Percentiles rank a stretch among this genome's conserved stretches.
Evolutionary conservation across 2,888 invertebrate genomes (phyloP).

Genomic region (Lycia hirtaria): DNA sequence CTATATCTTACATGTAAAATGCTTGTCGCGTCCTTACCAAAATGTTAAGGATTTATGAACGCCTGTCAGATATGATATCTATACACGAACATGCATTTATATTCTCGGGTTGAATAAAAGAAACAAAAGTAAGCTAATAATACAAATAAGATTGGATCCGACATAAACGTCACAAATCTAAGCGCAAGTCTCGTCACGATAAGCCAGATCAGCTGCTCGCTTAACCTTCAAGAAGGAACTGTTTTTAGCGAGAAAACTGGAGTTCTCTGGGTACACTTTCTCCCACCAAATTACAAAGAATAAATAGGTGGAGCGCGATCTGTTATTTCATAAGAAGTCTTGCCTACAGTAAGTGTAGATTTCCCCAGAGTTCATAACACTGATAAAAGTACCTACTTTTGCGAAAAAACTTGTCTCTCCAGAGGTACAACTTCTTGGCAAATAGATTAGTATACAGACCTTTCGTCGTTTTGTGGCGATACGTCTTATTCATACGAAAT

Average conservation of each 20-base stretch:
- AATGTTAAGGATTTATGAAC: slow-evolving; percentile 35
- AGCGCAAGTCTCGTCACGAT: background rate
- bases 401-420: slow-evolving; percentile 63
- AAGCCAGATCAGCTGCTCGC: slow-evolving; percentile 1
- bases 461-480: slow-evolving; percentile 41
- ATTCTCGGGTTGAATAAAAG: slow-evolving; percentile 9
- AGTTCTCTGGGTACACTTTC: background rate
- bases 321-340: slow-evolving; percentile 46
- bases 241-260: slow-evolving; percentile 1
- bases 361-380: slow-evolving; percentile 65
- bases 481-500: slow-evolving; percentile 29
- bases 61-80: slow-evolving; percentile 25
- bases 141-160: slow-evolving; percentile 8
- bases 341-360: slow-evolving; percentile 59
- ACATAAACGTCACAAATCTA: slow-evolving; percentile 3
- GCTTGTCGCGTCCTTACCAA: slow-evolving; percentile 12
- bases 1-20: slow-evolving; percentile 27
- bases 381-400: slow-evolving; percentile 67
- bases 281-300: slow-evolving; percentile 16
- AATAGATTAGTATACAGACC: slow-evolving; percentile 64
- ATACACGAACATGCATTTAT: slow-evolving; percentile 22
- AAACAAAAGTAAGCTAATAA: slow-evolving; percentile 2
- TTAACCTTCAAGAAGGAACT: background rate
- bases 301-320: slow-evolving; percentile 11
- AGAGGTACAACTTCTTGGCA: slow-evolving; percentile 58